Evolutionary conservation across 2,113 vertebrate genomes (phyloP).

Genomic region (Heterocephalus glaber): DNA sequence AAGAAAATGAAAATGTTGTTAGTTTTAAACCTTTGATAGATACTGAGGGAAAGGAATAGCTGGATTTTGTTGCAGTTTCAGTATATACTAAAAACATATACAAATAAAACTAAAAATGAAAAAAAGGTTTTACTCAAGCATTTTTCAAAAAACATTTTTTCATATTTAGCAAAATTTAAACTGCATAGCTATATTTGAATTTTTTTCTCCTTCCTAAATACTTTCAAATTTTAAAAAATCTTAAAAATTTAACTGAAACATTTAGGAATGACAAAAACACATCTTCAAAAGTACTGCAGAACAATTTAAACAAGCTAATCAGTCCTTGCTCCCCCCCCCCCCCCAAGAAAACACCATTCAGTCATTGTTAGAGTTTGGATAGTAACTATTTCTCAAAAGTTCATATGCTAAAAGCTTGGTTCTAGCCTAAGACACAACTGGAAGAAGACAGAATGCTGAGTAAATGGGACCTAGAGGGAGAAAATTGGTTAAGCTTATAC

Average conservation of each 20-base stretch:
- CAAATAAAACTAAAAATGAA: background rate
- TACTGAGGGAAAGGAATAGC: background rate
- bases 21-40: background rate
- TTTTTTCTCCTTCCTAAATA: background rate
- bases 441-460: background rate
- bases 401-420: background rate
- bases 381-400: background rate
- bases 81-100: background rate
- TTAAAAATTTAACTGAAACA: background rate
- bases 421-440: background rate
- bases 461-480: background rate
- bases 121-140: background rate
- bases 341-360: background rate
- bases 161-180: background rate
- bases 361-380: background rate
- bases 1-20: background rate
- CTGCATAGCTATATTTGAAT: background rate
- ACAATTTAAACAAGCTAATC: background rate
- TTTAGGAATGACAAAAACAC: background rate
- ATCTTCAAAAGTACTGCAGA: background rate
- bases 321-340: too few species aligned
- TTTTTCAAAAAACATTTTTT: background rate
- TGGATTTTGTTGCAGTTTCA: background rate
- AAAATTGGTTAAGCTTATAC: background rate
- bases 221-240: background rate